Conservation (phyloP, 2,888 invertebrate species). For the Orthosia cruda region DNA sequence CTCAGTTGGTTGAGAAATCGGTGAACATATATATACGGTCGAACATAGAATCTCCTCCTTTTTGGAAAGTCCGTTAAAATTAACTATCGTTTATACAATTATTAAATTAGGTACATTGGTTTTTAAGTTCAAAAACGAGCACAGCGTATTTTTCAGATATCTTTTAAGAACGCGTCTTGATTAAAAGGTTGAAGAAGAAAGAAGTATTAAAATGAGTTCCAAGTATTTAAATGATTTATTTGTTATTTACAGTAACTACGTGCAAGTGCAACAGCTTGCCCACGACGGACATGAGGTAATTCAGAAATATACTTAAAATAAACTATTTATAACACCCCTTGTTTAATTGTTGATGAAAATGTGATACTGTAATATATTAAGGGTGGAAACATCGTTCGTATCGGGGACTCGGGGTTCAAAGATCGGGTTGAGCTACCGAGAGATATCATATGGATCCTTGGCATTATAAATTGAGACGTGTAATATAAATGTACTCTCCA, state of each 20-base stretch:
- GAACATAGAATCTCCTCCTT: no score
- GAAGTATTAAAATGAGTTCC: no score
- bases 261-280: constrained; percentile 97
- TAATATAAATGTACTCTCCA: not conserved
- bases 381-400: not conserved
- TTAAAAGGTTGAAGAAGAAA: no score
- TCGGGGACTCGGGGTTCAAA: not conserved
- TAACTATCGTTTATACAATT: not conserved
- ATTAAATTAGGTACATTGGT: not conserved
- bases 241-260: constrained; percentile 96
- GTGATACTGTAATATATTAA: not conserved
- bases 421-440: not conserved
- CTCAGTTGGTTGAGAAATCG: no score
- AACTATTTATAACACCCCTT: not conserved
- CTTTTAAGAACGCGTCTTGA: no score
- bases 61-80: no score
- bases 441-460: not conserved
- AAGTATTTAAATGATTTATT: constrained; percentile 27
- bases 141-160: not conserved
- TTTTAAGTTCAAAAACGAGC: not conserved
- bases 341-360: constrained; percentile 1
- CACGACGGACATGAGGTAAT: constrained; percentile 97
- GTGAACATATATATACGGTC: no score
- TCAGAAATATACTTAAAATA: constrained; percentile 75
- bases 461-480: constrained; percentile 2